These are phyloP conservation scores for Teleopsis dalmanni DNA, from an alignment of 1,140 invertebrate species.

Conservation along the genomic window DNA sequence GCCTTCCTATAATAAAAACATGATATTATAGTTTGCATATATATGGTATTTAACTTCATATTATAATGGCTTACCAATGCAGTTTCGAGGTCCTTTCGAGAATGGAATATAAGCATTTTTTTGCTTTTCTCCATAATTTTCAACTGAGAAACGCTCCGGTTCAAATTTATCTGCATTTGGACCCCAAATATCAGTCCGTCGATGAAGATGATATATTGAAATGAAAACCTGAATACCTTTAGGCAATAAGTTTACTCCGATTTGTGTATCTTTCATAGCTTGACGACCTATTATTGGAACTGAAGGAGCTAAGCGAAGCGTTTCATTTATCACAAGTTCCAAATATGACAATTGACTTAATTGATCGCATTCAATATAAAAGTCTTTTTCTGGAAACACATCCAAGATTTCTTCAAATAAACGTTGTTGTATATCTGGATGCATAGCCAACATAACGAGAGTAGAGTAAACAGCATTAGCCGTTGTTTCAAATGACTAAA, in stretches of 20 bases:
- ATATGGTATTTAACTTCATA: neutral
- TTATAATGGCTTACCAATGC: too few relatives aligned
- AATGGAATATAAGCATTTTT: too few relatives aligned
- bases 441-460: constrained; percentile 17
- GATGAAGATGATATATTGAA: too few relatives aligned
- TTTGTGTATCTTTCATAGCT: constrained; percentile 7
- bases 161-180: too few relatives aligned
- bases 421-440: constrained; percentile 14
- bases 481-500: constrained; percentile 13
- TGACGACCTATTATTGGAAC: constrained; percentile 16
- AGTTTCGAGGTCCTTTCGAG: too few relatives aligned
- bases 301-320: constrained; percentile 44
- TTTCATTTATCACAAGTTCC: constrained; percentile 56
- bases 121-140: too few relatives aligned
- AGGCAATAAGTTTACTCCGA: constrained; percentile 15
- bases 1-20: constrained; percentile 6
- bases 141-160: too few relatives aligned
- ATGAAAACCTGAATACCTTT: too few relatives aligned
- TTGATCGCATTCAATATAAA: constrained; percentile 46
- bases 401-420: constrained; percentile 10
- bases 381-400: constrained; percentile 1
- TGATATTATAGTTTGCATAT: too few relatives aligned
- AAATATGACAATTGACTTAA: constrained; percentile 55
- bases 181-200: too few relatives aligned
- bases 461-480: constrained; percentile 7